These are phyloP conservation scores for Drosophila novamexicana DNA, from an alignment of 1,140 invertebrate genomes.

Conservation along the genomic window DNA sequence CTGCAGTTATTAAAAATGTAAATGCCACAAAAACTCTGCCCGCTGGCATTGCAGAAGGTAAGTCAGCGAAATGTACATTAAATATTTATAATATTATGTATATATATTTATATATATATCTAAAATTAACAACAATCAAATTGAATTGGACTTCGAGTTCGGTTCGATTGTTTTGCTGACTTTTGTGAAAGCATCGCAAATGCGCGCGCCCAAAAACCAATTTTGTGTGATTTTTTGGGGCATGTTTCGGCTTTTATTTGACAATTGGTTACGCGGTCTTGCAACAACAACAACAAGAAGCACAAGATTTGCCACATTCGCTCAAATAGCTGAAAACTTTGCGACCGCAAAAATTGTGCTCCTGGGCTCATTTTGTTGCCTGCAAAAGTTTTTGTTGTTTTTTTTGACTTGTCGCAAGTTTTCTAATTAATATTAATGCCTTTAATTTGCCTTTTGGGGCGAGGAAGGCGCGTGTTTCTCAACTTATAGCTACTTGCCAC, in stretches of 20 bases:
- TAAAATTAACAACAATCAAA: constrained; percentile 41
- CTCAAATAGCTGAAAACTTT: constrained; percentile 12
- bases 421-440: constrained; percentile 77
- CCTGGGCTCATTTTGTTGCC: constrained; percentile 55
- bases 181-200: constrained; percentile 69
- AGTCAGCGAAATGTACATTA: constrained; percentile 27
- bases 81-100: constrained; percentile 1
- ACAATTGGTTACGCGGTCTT: constrained; percentile 2
- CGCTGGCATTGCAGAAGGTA: constrained; percentile 57
- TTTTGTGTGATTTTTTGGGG: constrained; percentile 22
- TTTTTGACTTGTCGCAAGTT: constrained; percentile 56
- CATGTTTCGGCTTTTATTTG: constrained; percentile 28
- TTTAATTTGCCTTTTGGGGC: constrained; percentile 63
- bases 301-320: constrained; percentile 16
- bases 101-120: constrained; percentile 14
- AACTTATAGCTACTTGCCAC: constrained; percentile 1
- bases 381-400: constrained; percentile 6
- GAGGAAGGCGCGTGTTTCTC: neutral
- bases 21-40: constrained; percentile 27
- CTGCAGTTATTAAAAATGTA: constrained; percentile 44
- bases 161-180: constrained; percentile 18
- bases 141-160: constrained; percentile 41
- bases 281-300: neutral
- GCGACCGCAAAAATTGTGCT: constrained; percentile 18
- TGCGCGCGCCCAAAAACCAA: constrained; percentile 40